Evolutionary conservation across 2,113 vertebrate genomes (phyloP).

Genomic region (Gila orcuttii): DNA sequence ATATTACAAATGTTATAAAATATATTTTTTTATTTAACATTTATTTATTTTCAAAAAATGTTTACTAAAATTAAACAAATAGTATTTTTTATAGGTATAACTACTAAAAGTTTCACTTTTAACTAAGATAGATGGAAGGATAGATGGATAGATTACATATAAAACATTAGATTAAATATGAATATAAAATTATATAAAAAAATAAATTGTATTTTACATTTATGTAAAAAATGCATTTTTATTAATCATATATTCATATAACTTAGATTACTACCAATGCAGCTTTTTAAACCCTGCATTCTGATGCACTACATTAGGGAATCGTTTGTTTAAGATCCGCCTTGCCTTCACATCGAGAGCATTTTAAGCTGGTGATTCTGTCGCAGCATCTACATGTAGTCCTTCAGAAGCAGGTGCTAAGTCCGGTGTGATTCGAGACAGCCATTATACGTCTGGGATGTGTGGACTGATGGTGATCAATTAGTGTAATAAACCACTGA

Average conservation of each 20-base stretch:
- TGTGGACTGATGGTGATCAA: slow-evolving; percentile 44
- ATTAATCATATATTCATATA: no score
- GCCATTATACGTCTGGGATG: slow-evolving; percentile 1
- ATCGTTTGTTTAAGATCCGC: neutral
- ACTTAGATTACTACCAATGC: neutral
- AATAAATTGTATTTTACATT: no score
- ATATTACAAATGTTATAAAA: no score
- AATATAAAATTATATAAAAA: no score
- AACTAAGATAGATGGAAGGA: neutral
- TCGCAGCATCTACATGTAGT: slow-evolving; percentile 2
- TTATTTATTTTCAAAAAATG: no score
- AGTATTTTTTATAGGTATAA: no score
- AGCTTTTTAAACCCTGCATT: neutral
- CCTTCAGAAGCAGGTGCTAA: neutral
- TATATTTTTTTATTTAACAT: no score
- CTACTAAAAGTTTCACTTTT: no score
- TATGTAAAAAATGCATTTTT: no score
- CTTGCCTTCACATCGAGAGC: neutral
- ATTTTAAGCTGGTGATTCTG: slow-evolving; percentile 17
- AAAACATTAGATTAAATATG: no score
- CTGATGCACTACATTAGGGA: neutral
- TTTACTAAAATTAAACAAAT: no score
- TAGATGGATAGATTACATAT: neutral
- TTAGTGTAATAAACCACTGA: slow-evolving; percentile 46
- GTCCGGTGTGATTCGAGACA: neutral